Evolutionary conservation across 2,113 vertebrate species (phyloP).

Genomic region (Brachirus orientalis): DNA sequence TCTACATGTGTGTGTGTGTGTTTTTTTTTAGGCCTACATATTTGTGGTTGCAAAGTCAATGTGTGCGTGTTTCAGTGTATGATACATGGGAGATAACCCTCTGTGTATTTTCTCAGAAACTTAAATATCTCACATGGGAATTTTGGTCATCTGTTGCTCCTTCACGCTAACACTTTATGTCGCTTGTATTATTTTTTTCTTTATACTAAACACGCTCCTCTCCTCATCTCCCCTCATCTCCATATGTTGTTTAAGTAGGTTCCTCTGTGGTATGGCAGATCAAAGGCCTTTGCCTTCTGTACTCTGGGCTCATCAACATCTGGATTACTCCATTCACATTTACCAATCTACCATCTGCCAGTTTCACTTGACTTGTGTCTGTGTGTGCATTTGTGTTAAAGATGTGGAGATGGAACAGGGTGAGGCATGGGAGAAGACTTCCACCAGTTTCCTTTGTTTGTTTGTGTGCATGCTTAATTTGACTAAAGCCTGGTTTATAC

Average conservation of each 20-base stretch:
- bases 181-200: not conserved
- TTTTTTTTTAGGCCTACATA: conserved; percentile 7
- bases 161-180: not conserved
- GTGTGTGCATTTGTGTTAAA: not conserved
- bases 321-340: conserved; percentile 48
- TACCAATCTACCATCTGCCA: conserved; percentile 62
- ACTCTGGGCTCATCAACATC: conserved; percentile 64
- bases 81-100: conserved; percentile 26
- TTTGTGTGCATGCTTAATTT: conserved; percentile 1
- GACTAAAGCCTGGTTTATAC: conserved; percentile 2
- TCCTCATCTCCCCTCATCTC: not conserved
- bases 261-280: conserved; percentile 50
- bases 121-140: conserved; percentile 34
- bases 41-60: conserved; percentile 5
- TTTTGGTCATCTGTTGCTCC: conserved; percentile 12
- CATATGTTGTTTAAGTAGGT: conserved; percentile 24
- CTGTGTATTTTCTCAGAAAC: conserved; percentile 46
- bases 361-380: conserved; percentile 23
- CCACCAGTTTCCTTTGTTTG: conserved; percentile 22
- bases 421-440: conserved; percentile 16
- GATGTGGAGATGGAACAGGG: conserved; percentile 1
- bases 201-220: conserved; percentile 2
- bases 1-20: conserved; percentile 23
- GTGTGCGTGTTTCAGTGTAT: not conserved
- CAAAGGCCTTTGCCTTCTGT: conserved; percentile 68